Base-by-base conservation (phyloP, 2,888 invertebrate genomes). In the Ennomos erosarius region DNA sequence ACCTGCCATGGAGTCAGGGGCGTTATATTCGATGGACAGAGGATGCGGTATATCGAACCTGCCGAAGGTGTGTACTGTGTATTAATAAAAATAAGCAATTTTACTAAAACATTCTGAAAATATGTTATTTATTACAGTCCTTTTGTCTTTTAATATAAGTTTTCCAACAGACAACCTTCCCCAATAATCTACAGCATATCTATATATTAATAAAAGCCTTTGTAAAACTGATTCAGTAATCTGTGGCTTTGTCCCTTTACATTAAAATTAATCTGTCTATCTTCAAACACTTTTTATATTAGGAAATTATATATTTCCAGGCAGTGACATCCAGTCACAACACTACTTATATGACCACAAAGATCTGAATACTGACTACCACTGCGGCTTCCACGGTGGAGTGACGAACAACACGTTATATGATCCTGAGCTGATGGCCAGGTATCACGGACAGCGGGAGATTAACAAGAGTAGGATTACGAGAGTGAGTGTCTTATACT, bases 1-100 rank as follows among this genome's bases (percentile, higher is more conserved):
- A 97, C 97, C 5, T 98, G 98, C 80, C 87, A 93, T 51, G 96
- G 96, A 46, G 85, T 95, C 40, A 94, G 95, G 50, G 98, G 98
- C 8, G 93, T 97, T 62, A 93, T 98, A 64, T 96, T 94, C 81
- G 97, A 98, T 80, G 97, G 97, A 35, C 81, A 93, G 61, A 94
- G 94, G 60, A 94, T 96, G 84, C 95, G 95, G 82, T 97, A 97
- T 81, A 94, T 98, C 53, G 85, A 92, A 55, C 91, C 91, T 0
- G 84, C 82, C 26, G 69, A 82, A 78, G 88, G 88, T 88, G 69
- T 47, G 16, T 51, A 11, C 9, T n/a, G n/a, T n/a, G n/a, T n/a
- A n/a, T n/a, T 39, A 26, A 26, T 6, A 26, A 26, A 1, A 26
- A 26, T 5, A 26, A 26, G 26, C 26, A 26, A 26, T 6, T 26